Percentiles rank a stretch among this genome's conserved stretches.
Evolutionary conservation across 2,888 invertebrate species (phyloP).

Genomic region (Drosophila maculinotata): DNA sequence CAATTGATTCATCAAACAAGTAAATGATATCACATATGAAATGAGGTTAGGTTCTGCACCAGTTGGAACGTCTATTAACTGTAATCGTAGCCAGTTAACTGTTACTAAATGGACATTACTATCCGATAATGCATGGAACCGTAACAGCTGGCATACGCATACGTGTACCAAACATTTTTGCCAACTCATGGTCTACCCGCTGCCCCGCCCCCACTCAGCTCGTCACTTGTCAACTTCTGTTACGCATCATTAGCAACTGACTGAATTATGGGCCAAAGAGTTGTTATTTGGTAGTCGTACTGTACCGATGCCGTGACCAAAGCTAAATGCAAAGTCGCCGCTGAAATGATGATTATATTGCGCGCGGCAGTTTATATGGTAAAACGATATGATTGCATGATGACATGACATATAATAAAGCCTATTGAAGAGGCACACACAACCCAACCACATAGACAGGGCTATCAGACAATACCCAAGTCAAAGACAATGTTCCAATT

Average conservation of each 20-base stretch:
- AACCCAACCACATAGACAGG: neutral
- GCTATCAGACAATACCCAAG: conserved; percentile 3
- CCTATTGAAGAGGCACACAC: conserved; percentile 25
- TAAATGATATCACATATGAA: conserved; percentile 6
- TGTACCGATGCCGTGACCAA: conserved; percentile 19
- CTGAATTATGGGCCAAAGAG: conserved; percentile 35
- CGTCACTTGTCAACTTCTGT: conserved; percentile 36
- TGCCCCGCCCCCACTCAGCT: neutral
- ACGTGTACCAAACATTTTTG: conserved; percentile 44
- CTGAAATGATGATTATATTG: conserved; percentile 57
- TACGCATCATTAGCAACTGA: conserved; percentile 65
- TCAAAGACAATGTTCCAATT: conserved; percentile 7
- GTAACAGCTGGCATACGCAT: conserved; percentile 25
- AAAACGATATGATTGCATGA: conserved; percentile 77
- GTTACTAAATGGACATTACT: conserved; percentile 52
- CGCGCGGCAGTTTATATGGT: conserved; percentile 61
- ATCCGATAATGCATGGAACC: conserved; percentile 32
- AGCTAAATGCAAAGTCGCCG: conserved; percentile 17
- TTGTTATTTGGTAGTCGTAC: conserved; percentile 9
- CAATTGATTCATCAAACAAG: conserved; percentile 5
- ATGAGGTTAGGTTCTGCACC: conserved; percentile 33
- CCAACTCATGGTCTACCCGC: conserved; percentile 35
- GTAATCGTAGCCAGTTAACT: conserved; percentile 32
- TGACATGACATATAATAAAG: conserved; percentile 68
- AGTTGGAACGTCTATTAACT: conserved; percentile 22